phyloP scores from a whole-genome alignment of 2,888 invertebrate species.

The Mellilla xanthometata region DNA sequence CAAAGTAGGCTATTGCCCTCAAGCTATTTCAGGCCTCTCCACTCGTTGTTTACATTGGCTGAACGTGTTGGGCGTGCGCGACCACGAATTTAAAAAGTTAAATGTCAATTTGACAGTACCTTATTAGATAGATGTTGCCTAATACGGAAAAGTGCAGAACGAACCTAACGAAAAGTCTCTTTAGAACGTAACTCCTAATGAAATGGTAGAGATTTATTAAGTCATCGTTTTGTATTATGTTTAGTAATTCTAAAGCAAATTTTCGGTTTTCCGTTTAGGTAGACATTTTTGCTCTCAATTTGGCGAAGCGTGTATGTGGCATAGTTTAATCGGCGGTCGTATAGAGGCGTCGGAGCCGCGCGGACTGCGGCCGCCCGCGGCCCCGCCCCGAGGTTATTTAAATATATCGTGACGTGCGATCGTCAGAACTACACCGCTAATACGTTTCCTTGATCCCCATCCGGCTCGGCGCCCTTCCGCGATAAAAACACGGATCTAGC shows the following conservation, averaged over 20 bases:
- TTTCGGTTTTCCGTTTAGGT: no score
- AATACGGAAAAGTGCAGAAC: no score
- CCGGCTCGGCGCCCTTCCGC: constrained; percentile 58
- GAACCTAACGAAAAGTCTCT: no score
- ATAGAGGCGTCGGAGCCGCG: constrained; percentile 67
- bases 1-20: constrained; percentile 56
- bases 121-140: no score
- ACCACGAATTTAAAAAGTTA: constrained; percentile 12
- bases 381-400: constrained; percentile 63
- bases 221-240: no score
- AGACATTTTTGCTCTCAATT: no score
- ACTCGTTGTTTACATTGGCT: constrained; percentile 55
- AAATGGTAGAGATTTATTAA: no score
- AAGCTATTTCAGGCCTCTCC: constrained; percentile 49
- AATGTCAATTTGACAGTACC: constrained; percentile 9
- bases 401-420: constrained; percentile 59
- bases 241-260: no score
- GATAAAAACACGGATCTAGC: constrained; percentile 32
- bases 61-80: constrained; percentile 15
- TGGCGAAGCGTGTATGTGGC: no score
- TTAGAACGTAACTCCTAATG: no score
- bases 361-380: constrained; percentile 54
- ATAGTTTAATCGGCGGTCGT: constrained; percentile 5
- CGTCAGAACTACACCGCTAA: constrained; percentile 39
- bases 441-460: constrained; percentile 62